These are phyloP conservation scores for Tangara arthus DNA, from an alignment of 2,797 vertebrate genomes.

Conservation along the genomic window DNA sequence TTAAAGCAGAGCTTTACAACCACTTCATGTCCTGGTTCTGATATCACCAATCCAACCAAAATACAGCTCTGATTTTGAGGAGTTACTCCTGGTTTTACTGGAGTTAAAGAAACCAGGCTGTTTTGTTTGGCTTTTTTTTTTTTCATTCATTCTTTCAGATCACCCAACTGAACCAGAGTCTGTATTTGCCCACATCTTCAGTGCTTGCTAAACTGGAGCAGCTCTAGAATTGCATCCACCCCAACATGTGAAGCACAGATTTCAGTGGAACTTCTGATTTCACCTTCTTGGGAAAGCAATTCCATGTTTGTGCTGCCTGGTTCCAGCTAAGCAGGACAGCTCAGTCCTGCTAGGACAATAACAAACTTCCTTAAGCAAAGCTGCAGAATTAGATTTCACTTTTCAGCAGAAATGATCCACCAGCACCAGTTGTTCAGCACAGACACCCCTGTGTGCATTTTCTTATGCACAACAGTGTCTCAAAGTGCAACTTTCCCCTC, in stretches of 20 bases:
- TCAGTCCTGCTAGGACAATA: background rate
- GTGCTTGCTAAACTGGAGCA: background rate
- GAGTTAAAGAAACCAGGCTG: background rate
- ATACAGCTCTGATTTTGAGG: background rate
- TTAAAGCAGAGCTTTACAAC: background rate
- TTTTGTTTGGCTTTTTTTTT: no score
- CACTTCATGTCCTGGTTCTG: background rate
- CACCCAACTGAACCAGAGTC: background rate
- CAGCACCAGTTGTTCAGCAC: background rate
- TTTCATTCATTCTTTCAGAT: background rate
- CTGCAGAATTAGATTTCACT: background rate
- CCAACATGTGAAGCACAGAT: fast-evolving
- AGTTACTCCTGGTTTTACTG: background rate
- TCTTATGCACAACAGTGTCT: background rate
- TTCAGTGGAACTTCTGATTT: background rate
- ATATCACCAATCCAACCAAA: background rate
- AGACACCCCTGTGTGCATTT: background rate
- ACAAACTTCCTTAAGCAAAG: background rate
- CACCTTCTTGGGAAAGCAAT: background rate
- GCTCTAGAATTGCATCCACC: background rate
- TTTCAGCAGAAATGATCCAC: background rate
- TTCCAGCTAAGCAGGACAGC: background rate
- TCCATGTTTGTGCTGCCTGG: background rate
- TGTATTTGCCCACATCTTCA: background rate
- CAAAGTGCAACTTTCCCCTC: background rate